phyloP scores from a whole-genome alignment of 2,797 vertebrate genomes.

The Acropternis orthonyx region DNA sequence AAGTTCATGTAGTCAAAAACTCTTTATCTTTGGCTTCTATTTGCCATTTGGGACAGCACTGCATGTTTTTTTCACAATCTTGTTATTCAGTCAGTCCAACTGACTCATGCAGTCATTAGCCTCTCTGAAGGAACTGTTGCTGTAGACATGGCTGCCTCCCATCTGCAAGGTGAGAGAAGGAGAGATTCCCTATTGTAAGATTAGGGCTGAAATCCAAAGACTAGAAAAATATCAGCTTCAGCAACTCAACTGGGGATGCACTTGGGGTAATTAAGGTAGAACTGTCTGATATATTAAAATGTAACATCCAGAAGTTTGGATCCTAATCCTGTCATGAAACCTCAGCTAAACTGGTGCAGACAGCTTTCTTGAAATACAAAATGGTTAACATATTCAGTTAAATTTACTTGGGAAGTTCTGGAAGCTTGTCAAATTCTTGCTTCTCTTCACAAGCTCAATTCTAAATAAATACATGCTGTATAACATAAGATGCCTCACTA shows the following conservation, averaged over 20 bases:
- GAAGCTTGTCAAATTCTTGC: neutral
- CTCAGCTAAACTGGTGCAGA: neutral
- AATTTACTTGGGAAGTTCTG: neutral
- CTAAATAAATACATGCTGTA: neutral
- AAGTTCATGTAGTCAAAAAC: neutral
- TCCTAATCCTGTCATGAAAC: neutral
- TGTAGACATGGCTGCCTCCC: neutral
- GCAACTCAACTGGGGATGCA: neutral
- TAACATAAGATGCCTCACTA: neutral
- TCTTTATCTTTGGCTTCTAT: neutral
- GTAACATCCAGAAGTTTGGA: neutral
- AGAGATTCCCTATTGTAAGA: neutral
- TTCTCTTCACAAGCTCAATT: neutral
- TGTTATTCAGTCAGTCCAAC: neutral
- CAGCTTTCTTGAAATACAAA: neutral
- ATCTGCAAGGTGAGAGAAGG: neutral
- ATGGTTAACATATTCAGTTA: neutral
- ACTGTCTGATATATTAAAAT: neutral
- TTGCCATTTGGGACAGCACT: neutral
- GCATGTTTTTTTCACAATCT: neutral
- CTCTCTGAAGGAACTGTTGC: neutral
- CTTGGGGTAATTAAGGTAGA: neutral
- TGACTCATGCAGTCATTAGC: neutral
- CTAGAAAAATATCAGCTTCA: neutral
- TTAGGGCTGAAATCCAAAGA: neutral